phyloP scores from a whole-genome alignment of 53 echinoderm and acorn worm species.

The Echinometra lucunter region DNA sequence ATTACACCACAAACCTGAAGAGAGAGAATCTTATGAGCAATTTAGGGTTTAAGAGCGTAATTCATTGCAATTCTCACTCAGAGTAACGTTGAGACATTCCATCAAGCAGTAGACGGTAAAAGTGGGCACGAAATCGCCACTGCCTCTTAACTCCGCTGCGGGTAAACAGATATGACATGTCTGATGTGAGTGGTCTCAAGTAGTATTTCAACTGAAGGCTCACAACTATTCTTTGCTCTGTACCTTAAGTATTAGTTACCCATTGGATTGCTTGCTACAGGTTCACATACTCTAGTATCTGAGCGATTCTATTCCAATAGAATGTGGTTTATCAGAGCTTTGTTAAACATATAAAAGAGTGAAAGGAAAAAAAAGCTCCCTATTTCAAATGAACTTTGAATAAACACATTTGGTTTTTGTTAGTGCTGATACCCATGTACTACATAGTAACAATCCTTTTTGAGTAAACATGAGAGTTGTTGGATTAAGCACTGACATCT shows the following conservation, averaged over 20 bases:
- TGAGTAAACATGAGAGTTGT: too few relatives aligned
- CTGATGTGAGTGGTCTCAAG: conserved; percentile 35
- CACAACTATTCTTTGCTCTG: background rate
- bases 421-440: background rate
- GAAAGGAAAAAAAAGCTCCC: background rate
- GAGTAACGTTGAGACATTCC: background rate
- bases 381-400: background rate
- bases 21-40: background rate
- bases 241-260: background rate
- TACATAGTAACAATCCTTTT: background rate
- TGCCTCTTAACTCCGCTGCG: background rate
- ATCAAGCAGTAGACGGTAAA: background rate
- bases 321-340: background rate
- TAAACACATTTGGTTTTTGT: background rate
- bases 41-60: background rate
- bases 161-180: conserved; percentile 26
- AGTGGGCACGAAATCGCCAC: background rate
- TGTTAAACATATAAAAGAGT: background rate
- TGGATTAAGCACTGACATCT: too few relatives aligned
- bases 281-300: background rate
- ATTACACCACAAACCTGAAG: background rate
- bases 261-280: background rate
- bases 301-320: background rate
- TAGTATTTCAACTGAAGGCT: conserved; percentile 31
- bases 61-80: background rate